A percentile compares a stretch with the other conserved stretches of the same genome.
Evolutionary conservation across 2,797 vertebrate genomes (phyloP).

Genomic region (Cryptoblepharus egeriae): DNA sequence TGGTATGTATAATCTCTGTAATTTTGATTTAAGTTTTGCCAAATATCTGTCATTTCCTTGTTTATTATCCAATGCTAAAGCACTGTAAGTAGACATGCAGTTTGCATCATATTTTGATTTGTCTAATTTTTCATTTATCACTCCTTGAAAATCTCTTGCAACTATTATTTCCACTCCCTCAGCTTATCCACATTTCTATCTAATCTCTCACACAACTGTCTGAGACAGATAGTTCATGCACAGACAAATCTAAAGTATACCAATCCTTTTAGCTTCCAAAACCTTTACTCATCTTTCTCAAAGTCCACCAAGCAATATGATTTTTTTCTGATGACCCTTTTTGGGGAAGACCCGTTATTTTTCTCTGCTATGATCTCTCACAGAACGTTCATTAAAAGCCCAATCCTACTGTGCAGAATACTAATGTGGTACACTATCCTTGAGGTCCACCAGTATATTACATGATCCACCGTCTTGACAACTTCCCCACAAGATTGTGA

Average conservation of each 20-base stretch:
- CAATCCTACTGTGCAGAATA: too few relatives aligned
- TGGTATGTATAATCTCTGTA: neutral
- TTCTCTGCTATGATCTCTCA: too few relatives aligned
- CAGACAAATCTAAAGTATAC: neutral
- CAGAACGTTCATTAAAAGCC: too few relatives aligned
- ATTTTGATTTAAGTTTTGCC: slow-evolving; percentile 1
- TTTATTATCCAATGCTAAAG: neutral
- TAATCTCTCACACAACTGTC: slow-evolving; percentile 9
- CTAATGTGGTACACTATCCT: too few relatives aligned
- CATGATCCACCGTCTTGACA: too few relatives aligned
- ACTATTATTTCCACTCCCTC: neutral
- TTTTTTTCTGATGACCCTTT: too few relatives aligned
- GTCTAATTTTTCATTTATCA: slow-evolving; percentile 15
- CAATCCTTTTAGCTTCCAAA: neutral
- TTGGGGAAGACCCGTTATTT: too few relatives aligned
- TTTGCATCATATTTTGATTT: neutral
- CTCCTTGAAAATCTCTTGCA: neutral
- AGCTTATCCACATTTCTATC: neutral
- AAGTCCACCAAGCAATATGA: neutral
- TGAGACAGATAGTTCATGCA: neutral
- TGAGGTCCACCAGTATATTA: too few relatives aligned
- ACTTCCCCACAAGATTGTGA: too few relatives aligned
- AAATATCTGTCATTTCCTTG: neutral
- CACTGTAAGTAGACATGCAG: neutral
- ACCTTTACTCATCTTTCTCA: neutral